phyloP scores from a whole-genome alignment of 2,888 invertebrate species.

The Meiosimyza platycephala region DNA sequence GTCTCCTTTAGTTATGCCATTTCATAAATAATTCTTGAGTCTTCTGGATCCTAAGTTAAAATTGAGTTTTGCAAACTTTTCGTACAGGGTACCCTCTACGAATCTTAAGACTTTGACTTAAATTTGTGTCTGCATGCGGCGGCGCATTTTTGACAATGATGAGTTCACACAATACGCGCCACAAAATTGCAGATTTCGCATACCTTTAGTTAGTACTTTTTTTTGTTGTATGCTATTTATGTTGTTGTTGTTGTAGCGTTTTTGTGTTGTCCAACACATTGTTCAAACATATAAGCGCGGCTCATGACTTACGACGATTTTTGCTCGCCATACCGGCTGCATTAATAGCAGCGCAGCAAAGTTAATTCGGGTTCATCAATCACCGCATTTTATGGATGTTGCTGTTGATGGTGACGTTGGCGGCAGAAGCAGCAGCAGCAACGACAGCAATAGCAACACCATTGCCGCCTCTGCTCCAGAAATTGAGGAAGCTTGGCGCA shows the following conservation, averaged over 20 bases:
- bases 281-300: conserved; percentile 14
- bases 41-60: too few species aligned
- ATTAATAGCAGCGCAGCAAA: conserved; percentile 46
- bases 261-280: conserved; percentile 25
- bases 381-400: conserved; percentile 51
- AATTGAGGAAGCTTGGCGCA: conserved; percentile 6
- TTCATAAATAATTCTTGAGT: too few species aligned
- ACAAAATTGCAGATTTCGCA: conserved; percentile 48
- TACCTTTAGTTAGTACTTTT: conserved; percentile 31
- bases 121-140: conserved; percentile 46
- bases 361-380: conserved; percentile 55
- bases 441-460: conserved; percentile 6
- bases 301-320: background rate
- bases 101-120: conserved; percentile 25
- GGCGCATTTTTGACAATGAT: conserved; percentile 45
- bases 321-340: conserved; percentile 27
- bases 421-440: conserved; percentile 33
- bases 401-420: conserved; percentile 25
- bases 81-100: too few species aligned
- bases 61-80: too few species aligned
- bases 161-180: conserved; percentile 51
- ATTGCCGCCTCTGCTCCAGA: conserved; percentile 18
- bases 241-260: conserved; percentile 23
- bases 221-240: conserved; percentile 32
- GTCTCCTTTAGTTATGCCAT: too few species aligned